These are phyloP conservation scores for Trachelus troglodyta DNA, from an alignment of 2,888 invertebrate genomes.

Conservation along the genomic window DNA sequence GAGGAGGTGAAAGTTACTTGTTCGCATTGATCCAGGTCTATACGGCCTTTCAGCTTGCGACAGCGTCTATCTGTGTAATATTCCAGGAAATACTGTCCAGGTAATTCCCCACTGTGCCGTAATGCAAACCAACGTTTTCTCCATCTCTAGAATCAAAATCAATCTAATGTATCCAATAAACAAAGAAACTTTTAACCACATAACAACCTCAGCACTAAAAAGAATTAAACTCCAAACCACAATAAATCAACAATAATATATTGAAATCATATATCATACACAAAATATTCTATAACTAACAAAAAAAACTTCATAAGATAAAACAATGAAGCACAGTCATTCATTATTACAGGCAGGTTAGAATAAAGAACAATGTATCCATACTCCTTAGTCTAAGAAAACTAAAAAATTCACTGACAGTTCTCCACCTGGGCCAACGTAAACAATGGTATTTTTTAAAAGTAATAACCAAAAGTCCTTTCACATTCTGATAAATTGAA, in stretches of 20 bases:
- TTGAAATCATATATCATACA: not conserved
- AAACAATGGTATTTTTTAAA: not conserved
- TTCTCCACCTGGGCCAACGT: not conserved
- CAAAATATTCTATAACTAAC: not conserved
- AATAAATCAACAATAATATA: not conserved
- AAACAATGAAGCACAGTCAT: not conserved
- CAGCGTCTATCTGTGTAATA: constrained; percentile 92
- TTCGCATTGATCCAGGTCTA: constrained; percentile 96
- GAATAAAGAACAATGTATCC: not conserved
- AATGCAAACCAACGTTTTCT: constrained; percentile 94
- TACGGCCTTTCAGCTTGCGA: constrained; percentile 87
- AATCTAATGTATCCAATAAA: not conserved
- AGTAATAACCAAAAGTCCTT: not conserved
- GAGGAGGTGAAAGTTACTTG: constrained; percentile 73
- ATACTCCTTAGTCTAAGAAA: not conserved
- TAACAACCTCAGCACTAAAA: too few relatives aligned
- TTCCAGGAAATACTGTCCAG: constrained; percentile 92
- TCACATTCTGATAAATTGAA: not conserved
- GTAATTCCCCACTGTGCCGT: constrained; percentile 90
- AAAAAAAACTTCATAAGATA: not conserved
- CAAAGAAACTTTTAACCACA: not conserved
- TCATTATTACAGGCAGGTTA: not conserved
- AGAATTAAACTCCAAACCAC: not conserved
- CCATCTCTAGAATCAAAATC: constrained; percentile 81
- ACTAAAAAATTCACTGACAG: not conserved